Conservation (phyloP, 1,140 invertebrate species). For the Eufriesea mexicana region DNA sequence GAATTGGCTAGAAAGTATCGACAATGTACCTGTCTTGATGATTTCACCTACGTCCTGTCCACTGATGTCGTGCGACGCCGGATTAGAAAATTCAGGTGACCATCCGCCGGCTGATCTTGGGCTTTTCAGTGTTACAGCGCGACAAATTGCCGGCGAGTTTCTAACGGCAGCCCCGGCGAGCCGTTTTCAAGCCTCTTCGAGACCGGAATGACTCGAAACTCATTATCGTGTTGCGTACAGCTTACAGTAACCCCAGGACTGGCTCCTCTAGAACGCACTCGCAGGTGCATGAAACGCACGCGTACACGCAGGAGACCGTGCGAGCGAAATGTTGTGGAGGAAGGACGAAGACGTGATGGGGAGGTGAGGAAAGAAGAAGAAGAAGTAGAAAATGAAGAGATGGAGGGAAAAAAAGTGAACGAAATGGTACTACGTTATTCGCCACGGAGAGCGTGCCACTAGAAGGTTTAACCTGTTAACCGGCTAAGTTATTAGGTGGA, state of each 20-base stretch:
- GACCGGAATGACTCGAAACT: conserved; percentile 44
- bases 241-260: conserved; percentile 26
- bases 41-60: neutral
- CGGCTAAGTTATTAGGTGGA: no score
- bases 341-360: neutral
- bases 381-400: neutral
- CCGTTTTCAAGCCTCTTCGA: conserved; percentile 37
- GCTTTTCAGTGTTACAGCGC: neutral
- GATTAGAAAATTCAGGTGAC: conserved; percentile 20
- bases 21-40: neutral
- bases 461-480: conserved; percentile 5
- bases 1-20: neutral
- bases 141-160: conserved; percentile 44
- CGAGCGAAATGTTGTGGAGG: conserved; percentile 1
- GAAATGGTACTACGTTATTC: conserved; percentile 20
- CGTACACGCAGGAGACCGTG: neutral
- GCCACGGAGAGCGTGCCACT: neutral
- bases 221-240: conserved; percentile 38
- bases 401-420: neutral
- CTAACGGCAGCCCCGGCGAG: neutral
- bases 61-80: neutral
- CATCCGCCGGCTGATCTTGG: neutral
- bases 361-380: neutral
- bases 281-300: conserved; percentile 45
- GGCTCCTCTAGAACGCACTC: conserved; percentile 31